Evolutionary conservation across 2,113 vertebrate genomes (phyloP).

Genomic region (Carassius carassius): DNA sequence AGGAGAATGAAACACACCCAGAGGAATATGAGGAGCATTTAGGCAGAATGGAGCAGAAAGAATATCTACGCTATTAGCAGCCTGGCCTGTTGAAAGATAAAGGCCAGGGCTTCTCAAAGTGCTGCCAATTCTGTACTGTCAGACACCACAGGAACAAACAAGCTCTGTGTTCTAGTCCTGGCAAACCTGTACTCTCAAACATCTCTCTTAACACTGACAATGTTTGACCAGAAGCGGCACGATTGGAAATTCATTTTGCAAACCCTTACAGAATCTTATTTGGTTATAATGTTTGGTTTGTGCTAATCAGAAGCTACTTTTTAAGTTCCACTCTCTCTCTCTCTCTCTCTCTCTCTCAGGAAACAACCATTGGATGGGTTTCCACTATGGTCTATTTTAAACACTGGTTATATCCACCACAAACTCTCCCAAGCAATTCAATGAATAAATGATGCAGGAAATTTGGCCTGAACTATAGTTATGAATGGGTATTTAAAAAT

Average conservation of each 20-base stretch:
- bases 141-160: slow-evolving; percentile 31
- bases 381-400: slow-evolving; percentile 26
- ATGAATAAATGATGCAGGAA: slow-evolving; percentile 69
- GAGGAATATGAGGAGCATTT: slow-evolving; percentile 54
- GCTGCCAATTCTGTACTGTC: slow-evolving; percentile 58
- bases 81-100: slow-evolving; percentile 65
- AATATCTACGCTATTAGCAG: slow-evolving; percentile 65
- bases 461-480: slow-evolving; percentile 57
- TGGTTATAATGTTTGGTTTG: background rate
- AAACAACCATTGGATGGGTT: slow-evolving; percentile 22
- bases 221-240: background rate
- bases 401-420: background rate
- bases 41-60: slow-evolving; percentile 29
- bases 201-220: slow-evolving; percentile 17
- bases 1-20: slow-evolving; percentile 59
- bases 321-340: slow-evolving; percentile 7
- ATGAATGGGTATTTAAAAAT: slow-evolving; percentile 73
- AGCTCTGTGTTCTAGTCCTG: slow-evolving; percentile 45
- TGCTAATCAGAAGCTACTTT: background rate
- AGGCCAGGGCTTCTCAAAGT: slow-evolving; percentile 37
- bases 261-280: background rate
- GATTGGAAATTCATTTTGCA: slow-evolving; percentile 7
- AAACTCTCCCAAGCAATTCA: slow-evolving; percentile 55
- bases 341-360: slow-evolving; percentile 6
- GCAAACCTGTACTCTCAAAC: slow-evolving; percentile 14